Conservation (phyloP, 2,113 vertebrate genomes). For the Mustela lutreola region DNA sequence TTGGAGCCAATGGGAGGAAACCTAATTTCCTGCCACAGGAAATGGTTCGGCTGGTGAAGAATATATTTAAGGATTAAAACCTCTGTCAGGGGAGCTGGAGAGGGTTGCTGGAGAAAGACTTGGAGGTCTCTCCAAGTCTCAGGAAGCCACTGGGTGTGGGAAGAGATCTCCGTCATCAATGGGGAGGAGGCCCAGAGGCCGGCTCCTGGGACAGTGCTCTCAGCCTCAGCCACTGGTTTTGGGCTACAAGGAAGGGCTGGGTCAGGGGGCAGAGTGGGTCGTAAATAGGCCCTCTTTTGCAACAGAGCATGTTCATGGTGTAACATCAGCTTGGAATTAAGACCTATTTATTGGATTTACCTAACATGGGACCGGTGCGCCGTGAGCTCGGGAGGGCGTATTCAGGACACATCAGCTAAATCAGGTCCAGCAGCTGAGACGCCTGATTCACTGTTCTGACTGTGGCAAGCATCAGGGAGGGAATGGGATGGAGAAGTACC, state of each 20-base stretch:
- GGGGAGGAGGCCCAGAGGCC: not conserved
- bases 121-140: not conserved
- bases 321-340: slow-evolving; percentile 62
- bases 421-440: slow-evolving; percentile 55
- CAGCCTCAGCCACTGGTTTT: not conserved
- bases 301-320: not conserved
- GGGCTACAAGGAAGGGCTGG: not conserved
- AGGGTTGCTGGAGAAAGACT: slow-evolving; percentile 24
- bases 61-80: slow-evolving; percentile 40
- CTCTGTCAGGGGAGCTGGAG: not conserved
- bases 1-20: slow-evolving; percentile 78
- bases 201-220: not conserved
- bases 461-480: not conserved
- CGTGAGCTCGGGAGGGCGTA: slow-evolving; percentile 32
- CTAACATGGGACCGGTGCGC: slow-evolving; percentile 49
- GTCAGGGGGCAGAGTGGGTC: not conserved
- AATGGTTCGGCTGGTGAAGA: slow-evolving; percentile 66
- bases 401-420: slow-evolving; percentile 30
- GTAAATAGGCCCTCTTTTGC: slow-evolving; percentile 14
- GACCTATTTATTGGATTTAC: slow-evolving; percentile 72
- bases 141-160: not conserved
- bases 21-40: slow-evolving; percentile 71
- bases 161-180: not conserved
- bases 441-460: not conserved
- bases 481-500: not conserved